Conservation (phyloP, 2,797 vertebrate genomes). For the Thripadectes ignobilis region DNA sequence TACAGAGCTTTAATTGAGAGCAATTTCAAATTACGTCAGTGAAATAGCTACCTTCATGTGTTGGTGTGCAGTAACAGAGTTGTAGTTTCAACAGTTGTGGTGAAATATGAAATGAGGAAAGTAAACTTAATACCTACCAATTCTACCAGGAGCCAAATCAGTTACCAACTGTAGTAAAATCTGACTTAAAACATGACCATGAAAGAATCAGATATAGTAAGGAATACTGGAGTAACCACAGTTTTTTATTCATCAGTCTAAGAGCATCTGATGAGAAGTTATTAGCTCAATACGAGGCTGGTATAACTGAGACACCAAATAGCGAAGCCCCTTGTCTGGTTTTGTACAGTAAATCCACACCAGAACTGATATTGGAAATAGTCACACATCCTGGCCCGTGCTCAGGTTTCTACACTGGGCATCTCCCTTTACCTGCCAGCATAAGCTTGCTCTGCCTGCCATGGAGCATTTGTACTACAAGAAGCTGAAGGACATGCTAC, state of each 20-base stretch:
- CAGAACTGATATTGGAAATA: not conserved
- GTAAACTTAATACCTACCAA: not conserved
- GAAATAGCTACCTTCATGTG: not conserved
- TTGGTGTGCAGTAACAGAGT: not conserved
- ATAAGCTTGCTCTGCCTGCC: not conserved
- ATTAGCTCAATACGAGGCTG: not conserved
- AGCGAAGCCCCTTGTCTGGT: not conserved
- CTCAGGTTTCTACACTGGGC: not conserved
- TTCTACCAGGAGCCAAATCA: not conserved
- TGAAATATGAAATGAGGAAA: not conserved
- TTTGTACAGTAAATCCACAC: not conserved
- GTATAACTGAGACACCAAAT: not conserved
- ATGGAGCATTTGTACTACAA: not conserved
- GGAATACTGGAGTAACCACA: not conserved
- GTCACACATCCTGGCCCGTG: not conserved
- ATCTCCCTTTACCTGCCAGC: not conserved
- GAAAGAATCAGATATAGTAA: not conserved
- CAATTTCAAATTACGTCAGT: not conserved
- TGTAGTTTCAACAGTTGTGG: not conserved
- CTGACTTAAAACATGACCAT: not conserved
- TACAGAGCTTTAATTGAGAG: constrained; percentile 14
- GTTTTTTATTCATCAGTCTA: not conserved
- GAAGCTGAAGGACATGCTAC: not conserved
- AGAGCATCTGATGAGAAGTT: not conserved
- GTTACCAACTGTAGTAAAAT: not conserved